phyloP scores from a whole-genome alignment of 2,888 invertebrate genomes.

The Choristoneura rosaceana region DNA sequence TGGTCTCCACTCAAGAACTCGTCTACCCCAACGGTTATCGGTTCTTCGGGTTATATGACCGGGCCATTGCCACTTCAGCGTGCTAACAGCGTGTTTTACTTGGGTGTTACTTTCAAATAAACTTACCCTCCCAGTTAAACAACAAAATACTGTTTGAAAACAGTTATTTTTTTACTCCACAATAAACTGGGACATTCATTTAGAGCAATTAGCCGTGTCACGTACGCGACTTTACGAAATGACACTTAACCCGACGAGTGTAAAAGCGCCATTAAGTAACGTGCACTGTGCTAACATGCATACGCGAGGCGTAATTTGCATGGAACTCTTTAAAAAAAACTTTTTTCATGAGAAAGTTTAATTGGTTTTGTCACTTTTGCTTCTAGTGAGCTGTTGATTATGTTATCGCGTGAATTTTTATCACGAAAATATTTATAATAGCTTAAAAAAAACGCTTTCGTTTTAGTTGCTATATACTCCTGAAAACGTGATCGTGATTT shows the following conservation, averaged over 20 bases:
- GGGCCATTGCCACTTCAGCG: too few species aligned
- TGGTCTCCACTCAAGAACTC: too few species aligned
- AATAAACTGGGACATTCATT: conserved; percentile 9
- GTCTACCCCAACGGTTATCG: too few species aligned
- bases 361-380: neutral
- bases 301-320: neutral
- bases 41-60: too few species aligned
- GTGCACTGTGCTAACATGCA: neutral
- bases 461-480: too few species aligned
- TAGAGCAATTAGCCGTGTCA: conserved; percentile 9
- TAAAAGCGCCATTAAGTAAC: conserved; percentile 11
- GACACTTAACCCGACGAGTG: conserved; percentile 2
- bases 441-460: too few species aligned
- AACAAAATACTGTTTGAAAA: neutral
- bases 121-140: too few species aligned
- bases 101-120: too few species aligned
- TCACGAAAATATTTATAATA: too few species aligned
- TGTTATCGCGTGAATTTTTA: too few species aligned
- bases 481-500: too few species aligned
- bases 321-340: neutral
- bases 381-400: neutral
- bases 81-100: too few species aligned
- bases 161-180: neutral
- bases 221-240: neutral
- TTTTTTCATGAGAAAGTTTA: neutral